These are phyloP conservation scores for Steinernema feltiae DNA, from an alignment of 1,140 invertebrate species.

Conservation along the genomic window DNA sequence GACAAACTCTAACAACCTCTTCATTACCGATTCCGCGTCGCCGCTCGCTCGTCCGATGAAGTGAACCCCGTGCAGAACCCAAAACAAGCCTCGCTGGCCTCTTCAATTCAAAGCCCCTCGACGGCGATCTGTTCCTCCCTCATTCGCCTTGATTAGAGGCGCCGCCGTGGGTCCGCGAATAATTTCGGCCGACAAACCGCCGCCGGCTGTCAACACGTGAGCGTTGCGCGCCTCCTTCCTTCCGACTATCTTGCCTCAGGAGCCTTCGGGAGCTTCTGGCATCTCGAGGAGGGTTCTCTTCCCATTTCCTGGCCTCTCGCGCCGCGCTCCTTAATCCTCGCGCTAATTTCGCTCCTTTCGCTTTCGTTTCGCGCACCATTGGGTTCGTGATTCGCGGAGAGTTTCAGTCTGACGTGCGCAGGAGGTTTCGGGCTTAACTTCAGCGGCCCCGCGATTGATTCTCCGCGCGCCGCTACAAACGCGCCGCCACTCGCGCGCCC, in stretches of 20 bases:
- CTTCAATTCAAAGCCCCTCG: not conserved
- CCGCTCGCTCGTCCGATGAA: no score
- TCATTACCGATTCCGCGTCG: not conserved
- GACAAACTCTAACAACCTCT: no score
- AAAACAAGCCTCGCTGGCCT: not conserved
- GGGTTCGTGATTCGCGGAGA: not conserved
- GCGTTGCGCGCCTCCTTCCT: not conserved
- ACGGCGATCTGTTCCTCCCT: constrained; percentile 1
- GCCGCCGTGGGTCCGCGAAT: not conserved
- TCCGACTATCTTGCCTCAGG: not conserved
- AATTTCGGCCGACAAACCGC: not conserved
- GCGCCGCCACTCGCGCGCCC: not conserved
- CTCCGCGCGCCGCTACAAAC: not conserved
- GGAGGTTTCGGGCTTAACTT: constrained; percentile 5
- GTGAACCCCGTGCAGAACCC: no score
- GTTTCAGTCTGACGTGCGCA: not conserved
- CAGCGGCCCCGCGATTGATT: constrained; percentile 3
- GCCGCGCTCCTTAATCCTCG: not conserved
- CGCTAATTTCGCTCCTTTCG: not conserved
- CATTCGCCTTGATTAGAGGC: constrained; percentile 4
- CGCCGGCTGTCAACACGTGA: constrained; percentile 3
- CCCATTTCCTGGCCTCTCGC: no score
- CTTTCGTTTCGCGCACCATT: constrained; percentile 5
- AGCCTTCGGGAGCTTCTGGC: no score
- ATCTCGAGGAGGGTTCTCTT: no score